Base-by-base conservation (phyloP, 2,888 invertebrate genomes). In the Sarcophaga variegata region DNA sequence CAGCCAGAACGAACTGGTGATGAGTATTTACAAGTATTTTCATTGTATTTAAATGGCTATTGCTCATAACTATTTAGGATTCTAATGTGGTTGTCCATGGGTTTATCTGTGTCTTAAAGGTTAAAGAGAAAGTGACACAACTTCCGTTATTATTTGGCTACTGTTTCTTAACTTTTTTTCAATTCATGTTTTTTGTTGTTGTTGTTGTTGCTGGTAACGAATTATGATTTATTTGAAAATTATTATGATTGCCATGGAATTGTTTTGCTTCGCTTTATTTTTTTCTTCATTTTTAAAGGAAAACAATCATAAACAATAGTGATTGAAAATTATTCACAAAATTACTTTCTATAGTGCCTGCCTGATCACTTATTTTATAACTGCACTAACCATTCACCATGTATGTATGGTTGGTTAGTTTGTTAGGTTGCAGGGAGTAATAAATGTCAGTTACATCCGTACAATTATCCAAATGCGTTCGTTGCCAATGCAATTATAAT, bases 371-470 rank as follows among this genome's bases (percentile, higher is more conserved):
- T 12, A 80, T 66, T 80, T 80, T 64, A 60, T 63, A 63, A 60
- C 60, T 27, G 54, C 70, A 54, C 54, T 17, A 54, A 12, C 37
- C 37, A 37, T 37, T 37, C 8, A 2, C 37, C 37, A 37, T 37
- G 37, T 37, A 37, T 37, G 37, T 27, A 27, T 0, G 27, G 0
- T 6, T 6, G 27, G 27, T 6, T 27, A 27, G 37, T 10, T 10
- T 0, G 14, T 54, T 54, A 14, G 17, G 12, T 54, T 54, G 54
- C 17, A 45, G 45, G 74, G 49, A 54, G 60, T 47, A 84, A 87
- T 87, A 87, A 87, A 87, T 84, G 84, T 87, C 87, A 87, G 70
- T 63, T 69, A 82, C 79, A 84, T 87, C 87, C 87, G 84, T 49
- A 72, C 79, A 82, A 84, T 87, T 82, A 84, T 79, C 79, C 37